These are phyloP conservation scores for Drosophila paulistorum DNA, from an alignment of 1,140 invertebrate species.

Conservation along the genomic window DNA sequence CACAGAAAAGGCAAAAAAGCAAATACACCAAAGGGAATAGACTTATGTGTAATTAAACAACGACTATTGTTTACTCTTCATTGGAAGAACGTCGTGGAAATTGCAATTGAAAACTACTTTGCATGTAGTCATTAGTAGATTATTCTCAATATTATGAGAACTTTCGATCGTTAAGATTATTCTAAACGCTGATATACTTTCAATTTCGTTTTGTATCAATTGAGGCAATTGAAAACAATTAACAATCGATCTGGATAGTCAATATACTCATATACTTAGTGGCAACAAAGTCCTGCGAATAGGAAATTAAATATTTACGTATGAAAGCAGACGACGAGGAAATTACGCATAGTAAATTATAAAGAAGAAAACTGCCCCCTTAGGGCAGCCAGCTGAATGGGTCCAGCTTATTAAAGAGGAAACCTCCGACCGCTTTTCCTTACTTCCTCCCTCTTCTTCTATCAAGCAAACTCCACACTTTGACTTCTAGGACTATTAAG, in stretches of 20 bases:
- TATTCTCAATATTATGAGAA: too few relatives aligned
- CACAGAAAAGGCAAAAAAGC: neutral
- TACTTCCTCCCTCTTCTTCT: too few relatives aligned
- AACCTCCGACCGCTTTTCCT: neutral
- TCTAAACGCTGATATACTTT: too few relatives aligned
- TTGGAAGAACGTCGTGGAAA: too few relatives aligned
- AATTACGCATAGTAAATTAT: constrained; percentile 77
- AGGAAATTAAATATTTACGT: constrained; percentile 78
- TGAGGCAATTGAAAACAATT: too few relatives aligned
- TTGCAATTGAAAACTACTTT: too few relatives aligned
- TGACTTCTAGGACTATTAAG: constrained; percentile 46
- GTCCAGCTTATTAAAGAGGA: constrained; percentile 57
- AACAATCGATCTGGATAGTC: neutral
- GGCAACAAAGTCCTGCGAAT: constrained; percentile 18
- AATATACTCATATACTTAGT: neutral
- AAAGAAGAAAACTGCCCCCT: constrained; percentile 45
- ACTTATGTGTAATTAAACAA: too few relatives aligned
- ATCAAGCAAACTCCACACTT: neutral
- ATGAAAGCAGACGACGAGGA: constrained; percentile 60
- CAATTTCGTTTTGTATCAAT: too few relatives aligned
- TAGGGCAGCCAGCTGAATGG: neutral
- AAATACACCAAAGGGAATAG: neutral
- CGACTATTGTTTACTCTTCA: too few relatives aligned
- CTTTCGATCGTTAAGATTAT: too few relatives aligned
- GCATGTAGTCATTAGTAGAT: too few relatives aligned